These are phyloP conservation scores for Athalia circularis DNA, from an alignment of 2,888 invertebrate genomes.

Conservation along the genomic window DNA sequence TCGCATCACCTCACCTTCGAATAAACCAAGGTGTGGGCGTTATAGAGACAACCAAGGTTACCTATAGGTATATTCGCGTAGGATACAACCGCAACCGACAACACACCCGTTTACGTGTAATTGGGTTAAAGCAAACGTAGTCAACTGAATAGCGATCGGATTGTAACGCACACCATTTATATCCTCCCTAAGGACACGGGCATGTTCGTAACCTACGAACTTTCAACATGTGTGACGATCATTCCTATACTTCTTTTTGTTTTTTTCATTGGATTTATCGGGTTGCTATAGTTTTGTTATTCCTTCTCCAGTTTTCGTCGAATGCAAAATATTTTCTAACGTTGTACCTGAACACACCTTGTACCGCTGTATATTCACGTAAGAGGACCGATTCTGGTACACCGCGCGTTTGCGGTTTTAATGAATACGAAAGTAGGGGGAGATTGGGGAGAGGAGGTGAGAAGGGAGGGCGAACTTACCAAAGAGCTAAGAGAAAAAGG, in stretches of 20 bases:
- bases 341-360: background rate
- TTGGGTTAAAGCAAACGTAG: conserved; percentile 36
- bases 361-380: background rate
- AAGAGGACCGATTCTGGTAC: conserved; percentile 4
- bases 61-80: background rate
- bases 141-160: conserved; percentile 36
- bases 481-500: background rate
- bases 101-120: conserved; percentile 21
- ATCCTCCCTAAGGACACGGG: no score
- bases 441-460: conserved; percentile 1
- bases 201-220: no score
- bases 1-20: background rate
- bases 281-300: no score
- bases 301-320: no score
- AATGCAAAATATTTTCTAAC: background rate
- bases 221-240: no score
- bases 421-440: conserved; percentile 39
- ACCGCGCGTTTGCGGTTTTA: conserved; percentile 25
- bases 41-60: conserved; percentile 34
- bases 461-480: background rate
- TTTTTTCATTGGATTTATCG: no score
- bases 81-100: conserved; percentile 5
- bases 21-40: conserved; percentile 19
- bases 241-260: no score
- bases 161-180: background rate